phyloP scores from a whole-genome alignment of 2,888 invertebrate genomes.

The Callinectes sapidus region DNA sequence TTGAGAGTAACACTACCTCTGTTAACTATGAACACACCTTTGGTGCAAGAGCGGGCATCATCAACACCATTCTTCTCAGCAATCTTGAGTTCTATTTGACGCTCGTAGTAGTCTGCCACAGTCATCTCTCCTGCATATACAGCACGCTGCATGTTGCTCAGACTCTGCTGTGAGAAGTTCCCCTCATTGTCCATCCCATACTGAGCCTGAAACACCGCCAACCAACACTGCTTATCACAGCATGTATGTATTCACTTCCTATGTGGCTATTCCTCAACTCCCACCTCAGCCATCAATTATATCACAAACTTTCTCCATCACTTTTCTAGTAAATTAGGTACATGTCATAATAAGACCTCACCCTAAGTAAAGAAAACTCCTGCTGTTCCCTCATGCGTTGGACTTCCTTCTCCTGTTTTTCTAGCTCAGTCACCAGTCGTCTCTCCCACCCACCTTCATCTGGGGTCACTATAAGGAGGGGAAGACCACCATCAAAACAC shows the following conservation, averaged over 20 bases:
- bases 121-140: constrained; percentile 91
- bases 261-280: background rate
- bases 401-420: constrained; percentile 69
- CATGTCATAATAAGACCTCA: constrained; percentile 7
- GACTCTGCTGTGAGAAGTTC: constrained; percentile 86
- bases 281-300: background rate
- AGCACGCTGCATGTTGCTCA: constrained; percentile 86
- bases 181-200: constrained; percentile 94
- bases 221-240: background rate
- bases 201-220: constrained; percentile 80
- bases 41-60: constrained; percentile 87
- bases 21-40: constrained; percentile 78
- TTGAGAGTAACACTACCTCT: background rate
- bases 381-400: constrained; percentile 70
- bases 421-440: constrained; percentile 61
- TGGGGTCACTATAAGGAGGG: constrained; percentile 53
- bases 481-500: background rate
- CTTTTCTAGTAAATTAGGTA: background rate
- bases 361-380: constrained; percentile 68
- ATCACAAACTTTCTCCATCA: background rate
- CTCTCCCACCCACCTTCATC: constrained; percentile 68
- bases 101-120: constrained; percentile 89
- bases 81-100: constrained; percentile 84
- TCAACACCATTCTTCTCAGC: constrained; percentile 88
- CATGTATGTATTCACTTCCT: background rate